Conservation (phyloP, 2,888 invertebrate species). For the Orchestes rusci region DNA sequence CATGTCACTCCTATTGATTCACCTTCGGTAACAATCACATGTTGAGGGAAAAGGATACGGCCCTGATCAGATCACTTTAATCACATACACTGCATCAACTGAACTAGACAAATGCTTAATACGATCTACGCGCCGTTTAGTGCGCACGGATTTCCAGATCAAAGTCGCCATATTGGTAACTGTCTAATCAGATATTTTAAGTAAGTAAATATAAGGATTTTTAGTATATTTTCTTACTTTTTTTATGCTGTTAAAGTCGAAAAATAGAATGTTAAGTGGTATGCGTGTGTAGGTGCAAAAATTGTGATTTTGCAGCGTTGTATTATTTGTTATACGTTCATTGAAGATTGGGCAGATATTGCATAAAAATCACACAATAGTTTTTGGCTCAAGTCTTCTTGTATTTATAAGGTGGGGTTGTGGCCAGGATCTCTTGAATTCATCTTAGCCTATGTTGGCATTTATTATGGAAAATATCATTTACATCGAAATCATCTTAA, state of each 20-base stretch:
- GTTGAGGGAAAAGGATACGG: no score
- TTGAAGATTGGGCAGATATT: slow-evolving; percentile 33
- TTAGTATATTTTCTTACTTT: slow-evolving; percentile 29
- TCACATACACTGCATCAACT: no score
- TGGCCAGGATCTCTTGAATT: slow-evolving; percentile 12
- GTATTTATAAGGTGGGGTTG: slow-evolving; percentile 26
- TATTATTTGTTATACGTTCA: neutral
- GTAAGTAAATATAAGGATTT: slow-evolving; percentile 43
- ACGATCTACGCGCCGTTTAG: no score
- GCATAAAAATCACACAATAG: slow-evolving; percentile 38
- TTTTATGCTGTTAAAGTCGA: slow-evolving; percentile 24
- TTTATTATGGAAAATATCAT: neutral
- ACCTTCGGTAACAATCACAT: no score
- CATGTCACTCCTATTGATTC: no score
- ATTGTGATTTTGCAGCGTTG: neutral
- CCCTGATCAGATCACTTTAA: no score
- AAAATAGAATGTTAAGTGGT: slow-evolving; percentile 28
- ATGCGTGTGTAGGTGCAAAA: slow-evolving; percentile 34
- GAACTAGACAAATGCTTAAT: no score
- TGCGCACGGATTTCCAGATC: slow-evolving; percentile 36
- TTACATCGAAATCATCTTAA: neutral
- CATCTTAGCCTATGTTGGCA: neutral
- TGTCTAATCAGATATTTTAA: slow-evolving; percentile 44
- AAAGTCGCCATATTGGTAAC: slow-evolving; percentile 46
- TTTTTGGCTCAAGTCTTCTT: slow-evolving; percentile 31